These are phyloP conservation scores for Petrosia ficiformis DNA, from an alignment of 37 sponge, comb jelly and placozoan species.

Conservation along the genomic window DNA sequence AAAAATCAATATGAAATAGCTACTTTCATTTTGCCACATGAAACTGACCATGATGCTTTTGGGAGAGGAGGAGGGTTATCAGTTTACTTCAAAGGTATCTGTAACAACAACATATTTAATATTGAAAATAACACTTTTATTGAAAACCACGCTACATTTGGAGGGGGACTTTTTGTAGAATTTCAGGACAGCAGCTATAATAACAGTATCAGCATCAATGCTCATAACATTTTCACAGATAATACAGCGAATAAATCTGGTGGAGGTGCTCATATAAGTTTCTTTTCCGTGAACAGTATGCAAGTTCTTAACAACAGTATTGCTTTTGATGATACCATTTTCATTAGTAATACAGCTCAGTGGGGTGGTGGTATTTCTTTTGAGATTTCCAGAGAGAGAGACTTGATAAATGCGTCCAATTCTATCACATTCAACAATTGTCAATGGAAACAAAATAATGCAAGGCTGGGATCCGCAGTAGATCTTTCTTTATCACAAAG, in stretches of 20 bases:
- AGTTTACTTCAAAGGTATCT: too few relatives aligned
- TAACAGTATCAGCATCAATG: not conserved
- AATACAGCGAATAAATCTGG: slow-evolving; percentile 31
- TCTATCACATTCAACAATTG: not conserved
- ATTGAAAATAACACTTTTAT: too few relatives aligned
- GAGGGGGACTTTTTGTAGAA: slow-evolving; percentile 19
- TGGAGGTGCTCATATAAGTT: slow-evolving; percentile 31
- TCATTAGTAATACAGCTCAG: slow-evolving; percentile 28
- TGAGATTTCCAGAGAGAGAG: not conserved
- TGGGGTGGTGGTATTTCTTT: slow-evolving; percentile 57
- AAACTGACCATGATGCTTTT: too few relatives aligned
- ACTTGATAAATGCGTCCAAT: not conserved
- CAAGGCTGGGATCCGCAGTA: slow-evolving; percentile 14
- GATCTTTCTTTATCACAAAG: slow-evolving; percentile 6
- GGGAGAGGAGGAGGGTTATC: too few relatives aligned
- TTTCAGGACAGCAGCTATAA: slow-evolving; percentile 22
- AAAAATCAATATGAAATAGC: too few relatives aligned
- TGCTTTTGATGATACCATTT: not conserved
- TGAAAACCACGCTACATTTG: slow-evolving; percentile 3
- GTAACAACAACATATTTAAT: too few relatives aligned
- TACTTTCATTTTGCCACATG: too few relatives aligned
- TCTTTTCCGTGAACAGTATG: not conserved
- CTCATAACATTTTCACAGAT: not conserved
- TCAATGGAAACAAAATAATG: slow-evolving; percentile 14
- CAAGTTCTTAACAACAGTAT: slow-evolving; percentile 11